Percentiles rank a stretch among this genome's conserved stretches.
These are phyloP conservation scores for Phrynocephalus versicolor DNA, from an alignment of 2,113 vertebrate genomes.

Conservation along the genomic window DNA sequence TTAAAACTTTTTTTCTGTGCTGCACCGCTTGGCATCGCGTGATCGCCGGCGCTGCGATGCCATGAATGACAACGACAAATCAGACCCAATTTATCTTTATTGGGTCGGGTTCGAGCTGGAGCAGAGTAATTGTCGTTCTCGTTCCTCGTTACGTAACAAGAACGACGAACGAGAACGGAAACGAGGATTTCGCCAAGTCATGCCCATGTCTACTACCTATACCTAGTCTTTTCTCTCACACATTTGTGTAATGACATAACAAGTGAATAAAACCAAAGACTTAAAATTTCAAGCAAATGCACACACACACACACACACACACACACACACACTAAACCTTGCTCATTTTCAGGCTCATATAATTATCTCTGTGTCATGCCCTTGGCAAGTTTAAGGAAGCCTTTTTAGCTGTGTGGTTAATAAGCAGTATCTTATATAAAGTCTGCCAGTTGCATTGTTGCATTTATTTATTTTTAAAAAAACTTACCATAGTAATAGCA, in stretches of 20 bases:
- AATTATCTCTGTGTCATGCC: conserved; percentile 39
- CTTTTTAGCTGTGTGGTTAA: conserved; percentile 25
- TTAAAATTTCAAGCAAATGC: conserved; percentile 15
- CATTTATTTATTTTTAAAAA: conserved; percentile 2
- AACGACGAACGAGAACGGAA: too few relatives aligned
- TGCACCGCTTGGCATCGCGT: too few relatives aligned
- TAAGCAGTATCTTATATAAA: conserved; percentile 32
- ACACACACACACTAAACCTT: background rate
- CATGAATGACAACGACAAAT: too few relatives aligned
- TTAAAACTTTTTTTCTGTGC: too few relatives aligned
- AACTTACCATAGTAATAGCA: conserved; percentile 15
- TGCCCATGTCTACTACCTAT: too few relatives aligned
- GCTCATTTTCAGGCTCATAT: background rate
- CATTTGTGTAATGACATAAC: conserved; percentile 5
- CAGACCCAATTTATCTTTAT: too few relatives aligned
- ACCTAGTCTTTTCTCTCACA: conserved; percentile 1
- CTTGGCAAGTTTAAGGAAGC: conserved; percentile 30
- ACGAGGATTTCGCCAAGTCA: too few relatives aligned
- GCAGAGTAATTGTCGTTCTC: too few relatives aligned
- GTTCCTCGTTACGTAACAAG: too few relatives aligned
- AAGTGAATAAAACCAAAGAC: conserved; percentile 7
- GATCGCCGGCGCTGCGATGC: too few relatives aligned
- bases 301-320: conserved; percentile 4
- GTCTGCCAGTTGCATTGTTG: background rate
- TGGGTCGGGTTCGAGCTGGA: too few relatives aligned